Percentiles rank a stretch among this genome's conserved stretches.
These are phyloP conservation scores for Thymelicus acteon DNA, from an alignment of 2,888 invertebrate genomes.

Conservation along the genomic window DNA sequence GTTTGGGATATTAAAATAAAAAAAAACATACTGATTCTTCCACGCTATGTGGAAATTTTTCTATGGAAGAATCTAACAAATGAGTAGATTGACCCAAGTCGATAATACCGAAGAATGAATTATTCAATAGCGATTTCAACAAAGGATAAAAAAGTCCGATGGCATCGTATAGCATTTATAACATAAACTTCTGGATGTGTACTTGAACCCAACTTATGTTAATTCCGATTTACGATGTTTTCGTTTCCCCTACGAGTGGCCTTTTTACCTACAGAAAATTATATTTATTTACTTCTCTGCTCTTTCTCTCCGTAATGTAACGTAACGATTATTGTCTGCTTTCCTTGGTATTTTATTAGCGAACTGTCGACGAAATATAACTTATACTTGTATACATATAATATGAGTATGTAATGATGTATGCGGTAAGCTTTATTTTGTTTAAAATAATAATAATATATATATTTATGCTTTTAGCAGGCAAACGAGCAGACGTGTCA, in stretches of 20 bases:
- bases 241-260: conserved; percentile 28
- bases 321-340: conserved; percentile 33
- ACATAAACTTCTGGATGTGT: conserved; percentile 27
- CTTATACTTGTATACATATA: background rate
- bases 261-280: conserved; percentile 33
- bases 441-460: too few species aligned
- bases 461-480: too few species aligned
- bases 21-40: background rate
- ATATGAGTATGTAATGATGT: background rate
- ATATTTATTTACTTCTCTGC: conserved; percentile 27
- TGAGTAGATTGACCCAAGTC: conserved; percentile 3
- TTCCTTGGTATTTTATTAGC: conserved; percentile 18
- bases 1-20: too few species aligned
- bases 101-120: conserved; percentile 22
- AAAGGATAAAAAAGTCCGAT: conserved; percentile 32
- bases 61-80: conserved; percentile 15
- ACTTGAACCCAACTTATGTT: conserved; percentile 34
- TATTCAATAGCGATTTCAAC: conserved; percentile 29
- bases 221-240: conserved; percentile 36
- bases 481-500: too few species aligned
- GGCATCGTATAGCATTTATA: conserved; percentile 33
- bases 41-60: background rate
- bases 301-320: conserved; percentile 28
- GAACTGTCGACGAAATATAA: conserved; percentile 1
- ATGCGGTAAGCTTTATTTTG: too few species aligned